These are phyloP conservation scores for Drosophila kohkoa DNA, from an alignment of 1,140 invertebrate species.

Conservation along the genomic window DNA sequence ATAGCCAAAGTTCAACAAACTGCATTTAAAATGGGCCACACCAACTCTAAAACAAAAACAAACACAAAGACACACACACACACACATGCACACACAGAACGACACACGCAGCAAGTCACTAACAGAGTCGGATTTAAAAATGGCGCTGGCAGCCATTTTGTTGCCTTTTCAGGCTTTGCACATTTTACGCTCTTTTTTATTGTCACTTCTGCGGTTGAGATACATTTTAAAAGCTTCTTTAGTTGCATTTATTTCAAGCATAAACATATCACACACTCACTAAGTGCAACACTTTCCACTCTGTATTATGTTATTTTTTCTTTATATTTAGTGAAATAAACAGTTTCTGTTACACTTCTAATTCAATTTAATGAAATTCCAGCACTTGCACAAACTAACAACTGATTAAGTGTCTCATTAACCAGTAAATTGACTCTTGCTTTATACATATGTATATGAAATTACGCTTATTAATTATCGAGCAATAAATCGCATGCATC, in stretches of 20 bases:
- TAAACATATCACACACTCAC: conserved; percentile 5
- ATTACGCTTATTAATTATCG: conserved; percentile 11
- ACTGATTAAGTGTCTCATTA: not conserved
- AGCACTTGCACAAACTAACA: not conserved
- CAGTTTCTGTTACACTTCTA: not conserved
- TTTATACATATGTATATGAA: not conserved
- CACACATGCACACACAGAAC: conserved; percentile 1
- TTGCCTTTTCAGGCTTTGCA: conserved; percentile 29
- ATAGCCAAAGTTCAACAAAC: conserved; percentile 70
- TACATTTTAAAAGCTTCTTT: conserved; percentile 29
- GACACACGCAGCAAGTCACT: conserved; percentile 1
- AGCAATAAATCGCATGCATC: conserved; percentile 6
- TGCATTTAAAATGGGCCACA: conserved; percentile 64
- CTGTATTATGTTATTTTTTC: not conserved
- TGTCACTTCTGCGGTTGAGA: conserved; percentile 33
- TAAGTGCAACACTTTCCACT: not conserved
- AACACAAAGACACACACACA: conserved; percentile 21
- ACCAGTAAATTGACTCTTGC: not conserved
- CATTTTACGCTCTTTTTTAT: conserved; percentile 27
- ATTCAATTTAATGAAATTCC: not conserved
- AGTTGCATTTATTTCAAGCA: conserved; percentile 4
- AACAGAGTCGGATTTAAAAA: conserved; percentile 39
- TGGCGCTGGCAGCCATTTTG: conserved; percentile 37
- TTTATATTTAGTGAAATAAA: not conserved
- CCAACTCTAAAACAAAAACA: conserved; percentile 36